Evolutionary conservation across 2,888 invertebrate species (phyloP).

Genomic region (Rhagonycha lutea): DNA sequence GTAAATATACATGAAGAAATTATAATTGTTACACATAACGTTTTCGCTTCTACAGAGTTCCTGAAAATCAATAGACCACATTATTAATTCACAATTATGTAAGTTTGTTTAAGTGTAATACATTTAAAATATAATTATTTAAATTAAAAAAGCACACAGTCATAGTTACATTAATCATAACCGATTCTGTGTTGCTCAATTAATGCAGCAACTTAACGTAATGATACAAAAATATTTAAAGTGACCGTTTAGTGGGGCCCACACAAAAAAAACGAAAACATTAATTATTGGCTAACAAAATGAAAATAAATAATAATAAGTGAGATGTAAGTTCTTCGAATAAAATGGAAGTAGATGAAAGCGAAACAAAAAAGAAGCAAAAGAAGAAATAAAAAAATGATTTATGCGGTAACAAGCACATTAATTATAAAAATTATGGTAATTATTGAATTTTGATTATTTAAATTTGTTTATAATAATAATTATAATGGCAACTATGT

Average conservation of each 20-base stretch:
- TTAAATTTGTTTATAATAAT: background rate
- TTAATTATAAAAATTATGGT: background rate
- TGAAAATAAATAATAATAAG: background rate
- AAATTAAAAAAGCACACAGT: background rate
- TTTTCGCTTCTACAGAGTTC: background rate
- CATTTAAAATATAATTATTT: background rate
- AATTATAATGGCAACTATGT: background rate
- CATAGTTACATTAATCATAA: background rate
- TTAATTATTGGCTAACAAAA: background rate
- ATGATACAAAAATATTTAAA: background rate
- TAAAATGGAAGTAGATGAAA: no score
- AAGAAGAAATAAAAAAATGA: background rate
- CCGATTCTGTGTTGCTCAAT: background rate
- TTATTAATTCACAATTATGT: background rate
- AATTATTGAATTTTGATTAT: background rate
- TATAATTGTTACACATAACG: conserved; percentile 9
- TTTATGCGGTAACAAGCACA: background rate
- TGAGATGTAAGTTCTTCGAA: background rate
- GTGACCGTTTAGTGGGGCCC: background rate
- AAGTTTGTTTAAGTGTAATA: background rate
- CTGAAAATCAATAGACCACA: background rate
- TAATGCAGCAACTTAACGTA: background rate
- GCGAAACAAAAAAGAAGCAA: background rate
- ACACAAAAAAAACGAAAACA: background rate
- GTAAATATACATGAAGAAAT: conserved; percentile 8